phyloP scores from a whole-genome alignment of 2,888 invertebrate genomes.

The Phengaris arion region DNA sequence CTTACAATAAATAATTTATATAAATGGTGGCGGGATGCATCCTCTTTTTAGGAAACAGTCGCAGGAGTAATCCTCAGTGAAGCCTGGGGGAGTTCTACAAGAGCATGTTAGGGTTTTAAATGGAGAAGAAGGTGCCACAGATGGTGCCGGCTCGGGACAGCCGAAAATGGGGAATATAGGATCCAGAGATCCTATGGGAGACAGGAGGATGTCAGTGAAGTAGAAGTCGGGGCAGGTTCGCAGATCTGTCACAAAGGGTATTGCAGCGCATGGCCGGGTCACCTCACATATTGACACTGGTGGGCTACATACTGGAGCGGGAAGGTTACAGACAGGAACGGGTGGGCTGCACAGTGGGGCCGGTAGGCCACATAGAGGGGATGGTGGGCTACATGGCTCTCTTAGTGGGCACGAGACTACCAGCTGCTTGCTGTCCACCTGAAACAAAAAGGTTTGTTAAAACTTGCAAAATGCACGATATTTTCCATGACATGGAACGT shows the following conservation, averaged over 20 bases:
- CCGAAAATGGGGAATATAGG: slow-evolving; percentile 37
- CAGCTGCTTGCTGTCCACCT: slow-evolving; percentile 20
- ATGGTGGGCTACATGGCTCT: neutral
- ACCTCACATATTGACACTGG: neutral
- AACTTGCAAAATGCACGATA: neutral
- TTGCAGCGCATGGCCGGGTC: slow-evolving; percentile 29
- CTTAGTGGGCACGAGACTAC: neutral
- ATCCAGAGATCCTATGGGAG: slow-evolving; percentile 41
- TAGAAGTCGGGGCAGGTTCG: slow-evolving; percentile 36
- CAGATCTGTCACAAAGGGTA: slow-evolving; percentile 36
- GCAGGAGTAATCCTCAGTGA: slow-evolving; percentile 25
- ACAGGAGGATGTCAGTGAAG: slow-evolving; percentile 36
- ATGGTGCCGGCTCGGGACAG: neutral
- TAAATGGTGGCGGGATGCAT: slow-evolving; percentile 38
- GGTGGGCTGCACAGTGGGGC: neutral
- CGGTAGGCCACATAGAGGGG: neutral
- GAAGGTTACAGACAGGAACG: neutral
- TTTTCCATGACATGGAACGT: too few relatives aligned
- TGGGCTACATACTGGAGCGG: neutral
- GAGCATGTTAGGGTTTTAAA: neutral
- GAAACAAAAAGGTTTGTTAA: neutral
- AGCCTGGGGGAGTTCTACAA: neutral
- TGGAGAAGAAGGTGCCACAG: neutral
- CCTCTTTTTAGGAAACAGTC: slow-evolving; percentile 33
- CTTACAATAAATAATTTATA: slow-evolving; percentile 31